These are phyloP conservation scores for Potamilus streckersoni DNA, from an alignment of 1,140 invertebrate species.

Conservation along the genomic window DNA sequence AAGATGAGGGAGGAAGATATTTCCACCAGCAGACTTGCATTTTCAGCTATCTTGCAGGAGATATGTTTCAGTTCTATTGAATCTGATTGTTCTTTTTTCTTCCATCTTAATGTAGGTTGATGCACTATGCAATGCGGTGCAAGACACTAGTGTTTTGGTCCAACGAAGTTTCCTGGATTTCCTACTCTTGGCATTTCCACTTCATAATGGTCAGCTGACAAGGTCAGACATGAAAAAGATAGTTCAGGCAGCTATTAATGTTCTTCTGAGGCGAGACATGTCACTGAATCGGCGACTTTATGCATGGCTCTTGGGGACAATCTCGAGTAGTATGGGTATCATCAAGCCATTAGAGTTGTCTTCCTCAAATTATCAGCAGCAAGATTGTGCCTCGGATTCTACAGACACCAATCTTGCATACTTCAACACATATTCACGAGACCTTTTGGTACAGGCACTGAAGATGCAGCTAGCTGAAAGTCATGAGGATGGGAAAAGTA, in stretches of 20 bases:
- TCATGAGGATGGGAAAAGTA: constrained; percentile 20
- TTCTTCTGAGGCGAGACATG: constrained; percentile 90
- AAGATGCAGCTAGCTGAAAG: constrained; percentile 67
- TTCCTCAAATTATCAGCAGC: background rate
- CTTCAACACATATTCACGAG: constrained; percentile 81
- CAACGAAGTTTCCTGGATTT: constrained; percentile 90
- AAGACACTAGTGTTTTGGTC: constrained; percentile 86
- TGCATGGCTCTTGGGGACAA: constrained; percentile 84
- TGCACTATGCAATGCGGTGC: constrained; percentile 80
- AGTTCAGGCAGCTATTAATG: constrained; percentile 83
- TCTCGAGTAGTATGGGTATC: constrained; percentile 56
- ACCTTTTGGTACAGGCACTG: constrained; percentile 70
- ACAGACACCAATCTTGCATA: constrained; percentile 70
- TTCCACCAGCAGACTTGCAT: too few species aligned
- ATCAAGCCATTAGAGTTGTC: too few species aligned
- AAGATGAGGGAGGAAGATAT: too few species aligned
- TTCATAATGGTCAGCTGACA: constrained; percentile 83
- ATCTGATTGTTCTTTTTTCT: too few species aligned
- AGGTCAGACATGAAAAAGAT: constrained; percentile 82
- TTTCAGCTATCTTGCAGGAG: too few species aligned
- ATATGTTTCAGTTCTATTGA: too few species aligned
- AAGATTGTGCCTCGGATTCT: constrained; percentile 44
- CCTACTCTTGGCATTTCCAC: constrained; percentile 85
- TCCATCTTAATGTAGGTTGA: constrained; percentile 68
- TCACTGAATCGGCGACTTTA: constrained; percentile 89